Evolutionary conservation across 2,113 vertebrate genomes (phyloP).

Genomic region (Accipiter cooperii): DNA sequence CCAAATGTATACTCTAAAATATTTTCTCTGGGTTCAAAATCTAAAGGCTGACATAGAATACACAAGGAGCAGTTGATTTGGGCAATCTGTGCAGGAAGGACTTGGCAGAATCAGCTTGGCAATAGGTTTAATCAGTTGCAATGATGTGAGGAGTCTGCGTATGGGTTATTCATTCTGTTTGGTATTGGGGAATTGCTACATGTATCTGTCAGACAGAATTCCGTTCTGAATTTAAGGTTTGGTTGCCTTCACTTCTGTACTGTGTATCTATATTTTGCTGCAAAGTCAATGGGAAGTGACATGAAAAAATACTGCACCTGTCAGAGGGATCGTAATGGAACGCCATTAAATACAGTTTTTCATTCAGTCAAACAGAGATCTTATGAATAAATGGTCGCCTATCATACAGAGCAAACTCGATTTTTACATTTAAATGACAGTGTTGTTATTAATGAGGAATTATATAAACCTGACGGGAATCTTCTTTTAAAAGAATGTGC

Average conservation of each 20-base stretch:
- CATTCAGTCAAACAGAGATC: not conserved
- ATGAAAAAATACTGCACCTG: not conserved
- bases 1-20: not conserved
- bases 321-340: not conserved
- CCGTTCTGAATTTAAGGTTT: not conserved
- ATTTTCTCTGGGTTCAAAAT: not conserved
- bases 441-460: not conserved
- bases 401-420: not conserved
- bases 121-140: not conserved
- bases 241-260: not conserved
- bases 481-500: not conserved
- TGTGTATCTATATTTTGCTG: not conserved
- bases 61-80: not conserved
- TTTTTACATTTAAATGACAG: not conserved
- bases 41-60: not conserved
- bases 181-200: not conserved
- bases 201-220: not conserved
- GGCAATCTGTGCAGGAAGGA: not conserved
- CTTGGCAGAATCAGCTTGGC: not conserved
- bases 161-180: not conserved
- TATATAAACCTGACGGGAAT: not conserved
- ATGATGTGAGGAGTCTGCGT: not conserved
- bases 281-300: conserved; percentile 8
- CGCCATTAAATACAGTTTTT: conserved; percentile 4
- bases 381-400: not conserved